Evolutionary conservation across 2,888 invertebrate species (phyloP).

Genomic region (Phyto melanocephala): DNA sequence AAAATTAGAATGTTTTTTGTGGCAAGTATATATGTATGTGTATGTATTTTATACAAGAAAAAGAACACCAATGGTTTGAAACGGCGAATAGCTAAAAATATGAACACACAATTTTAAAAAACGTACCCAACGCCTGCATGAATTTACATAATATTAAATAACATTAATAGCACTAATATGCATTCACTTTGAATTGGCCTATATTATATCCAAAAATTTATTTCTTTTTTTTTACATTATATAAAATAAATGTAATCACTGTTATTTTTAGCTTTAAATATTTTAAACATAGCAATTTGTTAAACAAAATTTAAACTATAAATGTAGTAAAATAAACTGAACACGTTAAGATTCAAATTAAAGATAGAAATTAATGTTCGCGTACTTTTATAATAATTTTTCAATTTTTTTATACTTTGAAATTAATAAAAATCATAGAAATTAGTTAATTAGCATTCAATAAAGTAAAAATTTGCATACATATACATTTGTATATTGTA

Average conservation of each 20-base stretch:
- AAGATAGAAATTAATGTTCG: conserved; percentile 18
- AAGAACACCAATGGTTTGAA: too few relatives aligned
- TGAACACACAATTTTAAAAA: too few relatives aligned
- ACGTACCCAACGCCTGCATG: too few relatives aligned
- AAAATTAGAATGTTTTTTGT: too few relatives aligned
- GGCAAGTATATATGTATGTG: too few relatives aligned
- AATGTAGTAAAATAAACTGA: conserved; percentile 32
- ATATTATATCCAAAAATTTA: too few relatives aligned
- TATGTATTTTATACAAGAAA: too few relatives aligned
- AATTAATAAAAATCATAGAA: conserved; percentile 26
- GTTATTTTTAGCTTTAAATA: conserved; percentile 55
- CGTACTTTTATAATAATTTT: conserved; percentile 37
- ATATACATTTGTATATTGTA: conserved; percentile 37
- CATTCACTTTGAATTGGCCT: too few relatives aligned
- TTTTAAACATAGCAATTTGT: conserved; percentile 47
- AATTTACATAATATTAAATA: too few relatives aligned
- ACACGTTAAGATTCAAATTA: conserved; percentile 15
- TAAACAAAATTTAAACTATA: conserved; percentile 36
- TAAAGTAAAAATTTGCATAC: conserved; percentile 25
- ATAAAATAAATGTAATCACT: conserved; percentile 26
- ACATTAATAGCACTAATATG: too few relatives aligned
- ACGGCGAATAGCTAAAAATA: too few relatives aligned
- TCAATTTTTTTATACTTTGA: conserved; percentile 55
- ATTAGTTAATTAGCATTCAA: conserved; percentile 28
- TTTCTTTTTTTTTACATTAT: conserved; percentile 22